Base-by-base conservation (phyloP, 2,113 vertebrate species). In the Festucalex cinctus region DNA sequence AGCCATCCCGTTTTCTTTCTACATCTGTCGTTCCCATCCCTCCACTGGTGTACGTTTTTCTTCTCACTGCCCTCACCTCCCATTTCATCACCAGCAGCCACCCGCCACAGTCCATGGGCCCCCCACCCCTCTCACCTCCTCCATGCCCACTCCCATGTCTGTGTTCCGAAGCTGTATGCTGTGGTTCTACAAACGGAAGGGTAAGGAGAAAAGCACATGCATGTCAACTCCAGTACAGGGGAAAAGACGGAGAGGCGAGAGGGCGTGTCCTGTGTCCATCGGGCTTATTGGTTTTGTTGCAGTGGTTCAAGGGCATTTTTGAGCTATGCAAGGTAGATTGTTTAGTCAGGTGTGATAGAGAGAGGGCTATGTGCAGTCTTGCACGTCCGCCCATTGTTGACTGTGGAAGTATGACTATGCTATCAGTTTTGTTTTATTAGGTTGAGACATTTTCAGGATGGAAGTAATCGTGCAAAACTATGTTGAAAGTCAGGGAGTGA, bases 111-210 rank as follows among this genome's bases (percentile, higher is more conserved):
- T 88, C 79, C 81, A 88, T 86, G 89, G 78, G 81, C 81, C 74
- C 67, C 70, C 72, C 51, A 83, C 91, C 92, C 79, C 77, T 68
- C 70, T 83, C 82, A 92, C 88, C 76, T 88, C 90, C 92, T 92
- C 92, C 94, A 96, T 98, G 95, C 95, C 94, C 92, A 95, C 94
- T 94, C 92, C 92, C 91, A 96, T 95, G 95, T 94, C 95, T 95
- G 95, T 98, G 93, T 98, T 98, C 90, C 93, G 94, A 92, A 95
- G 96, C 95, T 98, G 95, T 95, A 96, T 98, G 94, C 94, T 98
- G 92, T 97, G 96, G 96, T 93, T 98, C 94, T 93, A 94, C 93
- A 90, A 92, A 94, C 95, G 94, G 93, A 98, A 96, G 96, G 96
- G 95, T 98, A 97, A 98, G 96, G 91, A 89, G 91, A 75, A 81